Evolutionary conservation across 1,140 invertebrate species (phyloP), one percentile per base, ranked within the genome.

Genomic region (Callitettix versicolor): DNA sequence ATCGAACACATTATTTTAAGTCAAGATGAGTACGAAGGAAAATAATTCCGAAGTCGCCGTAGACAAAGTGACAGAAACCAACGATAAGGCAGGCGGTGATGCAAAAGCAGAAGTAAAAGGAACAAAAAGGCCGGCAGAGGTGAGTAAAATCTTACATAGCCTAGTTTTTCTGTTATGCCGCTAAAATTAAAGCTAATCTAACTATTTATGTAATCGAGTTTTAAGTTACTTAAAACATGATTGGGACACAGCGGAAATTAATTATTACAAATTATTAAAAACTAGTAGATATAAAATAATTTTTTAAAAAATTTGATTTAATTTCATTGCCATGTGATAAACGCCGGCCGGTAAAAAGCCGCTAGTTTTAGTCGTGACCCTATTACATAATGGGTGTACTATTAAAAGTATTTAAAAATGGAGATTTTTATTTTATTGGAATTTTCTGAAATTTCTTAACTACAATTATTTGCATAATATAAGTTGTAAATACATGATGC

Each of bases 91-190:
- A 60, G 70, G 72, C 55, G 71, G 65, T 44, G 84, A 86, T 69
- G 78, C 79, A 40, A 88, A 88, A 76, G 82, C 81, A 69, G 85
- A 87, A 65, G 75, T 88, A 63, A 89, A 89, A 76, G 86, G 85
- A 70, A 85, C 83, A 68, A 89, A 90, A 76, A 83, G 87, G 77
- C 79, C 86, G 73, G 84, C 85, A 64, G 87, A 89, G 79, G 86
- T 89, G 74, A 85, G 84, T 82, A 20, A 30, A 30, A 30, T 30
- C 26, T 9, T 30, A 30, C 26, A 4, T 30, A 30, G 26, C 9
- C 9, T 30, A 30, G 26, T 30, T 30, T 30, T 30, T 30, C 26
- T 30, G 26, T 30, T 30, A 30, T 30, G 26, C 26, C 26, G 26
- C 26, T 30, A 30, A 30, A n/a, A 9, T 30, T 30, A 30, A n/a